Evolutionary conservation across 2,888 invertebrate genomes (phyloP).

Genomic region (Ceriagrion tenellum): DNA sequence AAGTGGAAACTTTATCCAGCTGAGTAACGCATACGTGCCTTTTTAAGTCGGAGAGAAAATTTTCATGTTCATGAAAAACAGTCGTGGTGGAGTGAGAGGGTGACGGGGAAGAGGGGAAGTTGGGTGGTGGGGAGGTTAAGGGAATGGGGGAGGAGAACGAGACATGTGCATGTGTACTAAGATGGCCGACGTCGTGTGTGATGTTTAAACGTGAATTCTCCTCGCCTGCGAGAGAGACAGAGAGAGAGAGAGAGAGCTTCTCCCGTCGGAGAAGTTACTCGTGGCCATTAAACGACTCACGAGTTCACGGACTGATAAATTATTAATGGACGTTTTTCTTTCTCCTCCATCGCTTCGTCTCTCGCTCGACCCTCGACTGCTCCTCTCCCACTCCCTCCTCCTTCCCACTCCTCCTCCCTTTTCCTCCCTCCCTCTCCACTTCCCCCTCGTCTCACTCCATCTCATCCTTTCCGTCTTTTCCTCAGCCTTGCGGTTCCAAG

Average conservation of each 20-base stretch:
- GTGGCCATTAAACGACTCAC: slow-evolving; percentile 58
- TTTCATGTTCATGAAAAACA: too few species aligned
- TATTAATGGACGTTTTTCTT: slow-evolving; percentile 32
- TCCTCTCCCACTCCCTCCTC: not conserved
- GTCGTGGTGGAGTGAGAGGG: not conserved
- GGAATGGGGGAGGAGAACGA: not conserved
- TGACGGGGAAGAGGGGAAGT: too few species aligned
- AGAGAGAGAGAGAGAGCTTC: not conserved
- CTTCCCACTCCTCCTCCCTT: not conserved
- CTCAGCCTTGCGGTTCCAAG: not conserved
- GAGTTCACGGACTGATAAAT: slow-evolving; percentile 44
- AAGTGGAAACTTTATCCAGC: too few species aligned
- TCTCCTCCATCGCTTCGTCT: not conserved
- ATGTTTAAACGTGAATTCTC: slow-evolving; percentile 29
- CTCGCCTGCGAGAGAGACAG: too few species aligned
- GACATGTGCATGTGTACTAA: not conserved
- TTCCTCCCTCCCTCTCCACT: too few species aligned
- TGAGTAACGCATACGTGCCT: too few species aligned
- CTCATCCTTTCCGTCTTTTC: not conserved
- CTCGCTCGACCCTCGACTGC: not conserved
- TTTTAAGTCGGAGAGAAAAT: too few species aligned
- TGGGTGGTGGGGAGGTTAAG: too few species aligned
- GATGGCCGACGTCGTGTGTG: slow-evolving; percentile 7
- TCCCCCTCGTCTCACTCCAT: not conserved
- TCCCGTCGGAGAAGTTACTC: slow-evolving; percentile 42